phyloP scores from a whole-genome alignment of 1,140 invertebrate species.

The Zaprionus capensis region DNA sequence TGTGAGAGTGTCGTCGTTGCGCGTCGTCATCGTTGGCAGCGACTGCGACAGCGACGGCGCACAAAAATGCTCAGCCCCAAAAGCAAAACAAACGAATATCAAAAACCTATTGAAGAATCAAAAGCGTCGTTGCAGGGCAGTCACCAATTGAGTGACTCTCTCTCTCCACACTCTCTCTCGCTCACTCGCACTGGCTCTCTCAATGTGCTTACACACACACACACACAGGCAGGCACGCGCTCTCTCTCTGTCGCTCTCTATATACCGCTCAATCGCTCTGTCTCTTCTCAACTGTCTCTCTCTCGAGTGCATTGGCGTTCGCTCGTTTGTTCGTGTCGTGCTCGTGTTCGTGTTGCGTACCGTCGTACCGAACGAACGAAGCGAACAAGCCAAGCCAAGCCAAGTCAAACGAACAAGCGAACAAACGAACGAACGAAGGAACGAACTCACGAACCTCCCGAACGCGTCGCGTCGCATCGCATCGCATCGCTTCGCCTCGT shows the following conservation, averaged over 20 bases:
- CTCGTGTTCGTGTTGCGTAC: conserved; percentile 12
- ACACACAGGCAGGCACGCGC: conserved; percentile 12
- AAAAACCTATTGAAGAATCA: conserved; percentile 78
- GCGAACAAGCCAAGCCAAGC: neutral
- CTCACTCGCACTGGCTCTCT: conserved; percentile 23
- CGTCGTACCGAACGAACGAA: conserved; percentile 1
- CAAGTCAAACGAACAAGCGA: neutral
- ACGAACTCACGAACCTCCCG: neutral
- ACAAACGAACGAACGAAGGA: neutral
- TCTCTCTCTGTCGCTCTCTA: conserved; percentile 15
- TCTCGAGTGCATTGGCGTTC: conserved; percentile 27
- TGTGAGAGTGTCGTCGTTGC: neutral
- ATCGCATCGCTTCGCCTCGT: conserved; percentile 19
- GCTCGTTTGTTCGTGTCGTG: conserved; percentile 13
- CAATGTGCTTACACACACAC: neutral
- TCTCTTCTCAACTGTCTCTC: conserved; percentile 3
- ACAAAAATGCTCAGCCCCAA: conserved; percentile 71
- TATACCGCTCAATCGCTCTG: neutral
- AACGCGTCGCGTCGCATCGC: conserved; percentile 11
- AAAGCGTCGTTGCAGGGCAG: conserved; percentile 54
- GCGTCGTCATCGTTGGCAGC: neutral
- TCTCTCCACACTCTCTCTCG: conserved; percentile 13
- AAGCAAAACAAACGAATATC: conserved; percentile 69
- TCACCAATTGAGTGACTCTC: conserved; percentile 65
- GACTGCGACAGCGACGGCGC: conserved; percentile 65